Base-by-base conservation (phyloP, 2,113 vertebrate genomes). In the Oxyruncus cristatus region DNA sequence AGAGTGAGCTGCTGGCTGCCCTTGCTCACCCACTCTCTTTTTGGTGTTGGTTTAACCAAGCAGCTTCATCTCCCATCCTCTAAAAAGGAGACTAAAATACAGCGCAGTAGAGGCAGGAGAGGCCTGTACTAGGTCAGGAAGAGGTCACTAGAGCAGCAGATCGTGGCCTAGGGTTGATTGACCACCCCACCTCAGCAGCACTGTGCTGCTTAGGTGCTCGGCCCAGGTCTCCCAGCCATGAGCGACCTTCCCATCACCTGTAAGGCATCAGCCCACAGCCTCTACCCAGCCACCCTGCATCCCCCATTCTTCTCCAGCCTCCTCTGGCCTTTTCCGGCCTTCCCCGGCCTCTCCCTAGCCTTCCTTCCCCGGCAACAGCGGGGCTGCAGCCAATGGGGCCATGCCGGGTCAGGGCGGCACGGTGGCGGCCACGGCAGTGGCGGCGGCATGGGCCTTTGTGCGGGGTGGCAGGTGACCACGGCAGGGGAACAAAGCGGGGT, bases 381-480 rank as follows among this genome's bases (percentile, higher is more conserved):
- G 63, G 77, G 68, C 80, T 39, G 89, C 93, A 95, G 97, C 97
- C 97, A 97, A 96, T 97, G 93, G 96, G 95, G 94, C 97, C 97
- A 71, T 96, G 95, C 84, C 89, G 92, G 94, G 96, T 93, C 92
- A 95, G 95, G 89, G 93, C 90, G 87, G 95, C 96, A 46, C 32
- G 72, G 89, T 49, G 47, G 95, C 85, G 78, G 92, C 71, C 24
- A 49, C 32, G 28, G 84, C 67, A 6, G 92, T 19, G 47, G 86
- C 80, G 44, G 94, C 88, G 82, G 94, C 72, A 47, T 37, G 11
- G 62, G 94, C 96, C 97, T 97, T 98, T 98, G 97, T 98, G 94
- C 88, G 35, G 89, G 95, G 94, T 97, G 98, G 98, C 98, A 99
- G 98, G 98, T 99, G 98, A 99, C 98, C 98, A 98, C 91, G 98